phyloP scores from a whole-genome alignment of 2,113 vertebrate species.

The Corythaixoides concolor region DNA sequence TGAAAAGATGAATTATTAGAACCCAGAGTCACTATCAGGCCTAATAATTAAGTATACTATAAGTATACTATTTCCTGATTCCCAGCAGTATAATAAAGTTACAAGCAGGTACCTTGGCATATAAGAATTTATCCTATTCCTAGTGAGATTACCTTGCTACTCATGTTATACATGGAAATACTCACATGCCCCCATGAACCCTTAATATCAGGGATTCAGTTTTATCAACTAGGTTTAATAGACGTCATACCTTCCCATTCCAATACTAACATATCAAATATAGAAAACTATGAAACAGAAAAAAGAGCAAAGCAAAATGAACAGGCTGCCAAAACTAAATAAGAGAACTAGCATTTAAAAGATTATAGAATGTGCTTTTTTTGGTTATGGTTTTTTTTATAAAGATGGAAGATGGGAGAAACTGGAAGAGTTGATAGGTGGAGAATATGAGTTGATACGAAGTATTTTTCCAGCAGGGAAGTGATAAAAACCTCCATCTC shows the following conservation, averaged over 20 bases:
- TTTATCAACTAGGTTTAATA: background rate
- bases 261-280: background rate
- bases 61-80: background rate
- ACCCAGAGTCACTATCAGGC: background rate
- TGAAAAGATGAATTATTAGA: background rate
- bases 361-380: too few species aligned
- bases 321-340: background rate
- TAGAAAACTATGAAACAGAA: background rate
- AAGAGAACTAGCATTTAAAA: background rate
- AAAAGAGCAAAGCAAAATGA: background rate
- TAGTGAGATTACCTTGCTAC: background rate
- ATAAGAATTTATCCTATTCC: background rate
- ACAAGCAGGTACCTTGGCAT: background rate
- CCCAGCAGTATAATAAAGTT: background rate
- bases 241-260: background rate
- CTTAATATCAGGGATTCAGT: background rate
- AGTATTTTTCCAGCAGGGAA: background rate
- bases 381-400: too few species aligned
- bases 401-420: background rate
- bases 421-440: background rate
- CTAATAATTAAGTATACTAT: background rate
- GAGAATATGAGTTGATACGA: background rate
- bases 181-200: fast-evolving
- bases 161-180: background rate
- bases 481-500: background rate